Evolutionary conservation across 2,113 vertebrate species (phyloP).

Genomic region (Pangasianodon gigas): DNA sequence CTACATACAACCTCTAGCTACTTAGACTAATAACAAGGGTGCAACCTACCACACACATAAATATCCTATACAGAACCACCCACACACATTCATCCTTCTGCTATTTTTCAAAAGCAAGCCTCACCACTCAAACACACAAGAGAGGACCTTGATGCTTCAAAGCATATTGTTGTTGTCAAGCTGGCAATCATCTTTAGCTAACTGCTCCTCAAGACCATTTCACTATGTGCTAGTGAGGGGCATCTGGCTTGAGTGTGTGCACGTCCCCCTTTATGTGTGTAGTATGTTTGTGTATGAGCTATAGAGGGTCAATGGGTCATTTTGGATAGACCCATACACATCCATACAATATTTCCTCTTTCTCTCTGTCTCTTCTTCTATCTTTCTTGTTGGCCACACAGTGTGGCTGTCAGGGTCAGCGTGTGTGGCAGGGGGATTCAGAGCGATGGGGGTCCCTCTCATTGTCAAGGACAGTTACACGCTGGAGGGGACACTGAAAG

Average conservation of each 20-base stretch:
- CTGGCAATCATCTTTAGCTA: slow-evolving; percentile 83
- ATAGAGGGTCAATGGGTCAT: slow-evolving; percentile 51
- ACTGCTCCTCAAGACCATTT: slow-evolving; percentile 73
- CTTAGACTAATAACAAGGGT: neutral
- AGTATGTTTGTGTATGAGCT: slow-evolving; percentile 40
- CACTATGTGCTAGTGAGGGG: slow-evolving; percentile 44
- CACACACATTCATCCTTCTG: slow-evolving; percentile 25
- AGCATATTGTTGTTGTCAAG: slow-evolving; percentile 96
- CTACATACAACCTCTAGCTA: neutral
- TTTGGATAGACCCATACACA: neutral
- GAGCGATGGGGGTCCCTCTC: slow-evolving; percentile 74
- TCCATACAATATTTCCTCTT: slow-evolving; percentile 33
- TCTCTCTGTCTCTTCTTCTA: slow-evolving; percentile 23
- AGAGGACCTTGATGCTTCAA: slow-evolving; percentile 91
- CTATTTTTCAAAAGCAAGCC: slow-evolving; percentile 59
- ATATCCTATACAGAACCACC: slow-evolving; percentile 37
- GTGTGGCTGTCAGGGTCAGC: slow-evolving; percentile 25
- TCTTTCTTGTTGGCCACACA: slow-evolving; percentile 24
- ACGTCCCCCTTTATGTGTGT: slow-evolving; percentile 2
- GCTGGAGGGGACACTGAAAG: slow-evolving; percentile 86
- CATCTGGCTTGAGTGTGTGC: slow-evolving; percentile 2
- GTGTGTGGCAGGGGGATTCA: slow-evolving; percentile 59
- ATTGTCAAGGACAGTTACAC: slow-evolving; percentile 94
- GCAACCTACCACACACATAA: slow-evolving; percentile 51
- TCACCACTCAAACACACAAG: slow-evolving; percentile 76